phyloP scores from a whole-genome alignment of 2,888 invertebrate species.

The Cybosia mesomella region DNA sequence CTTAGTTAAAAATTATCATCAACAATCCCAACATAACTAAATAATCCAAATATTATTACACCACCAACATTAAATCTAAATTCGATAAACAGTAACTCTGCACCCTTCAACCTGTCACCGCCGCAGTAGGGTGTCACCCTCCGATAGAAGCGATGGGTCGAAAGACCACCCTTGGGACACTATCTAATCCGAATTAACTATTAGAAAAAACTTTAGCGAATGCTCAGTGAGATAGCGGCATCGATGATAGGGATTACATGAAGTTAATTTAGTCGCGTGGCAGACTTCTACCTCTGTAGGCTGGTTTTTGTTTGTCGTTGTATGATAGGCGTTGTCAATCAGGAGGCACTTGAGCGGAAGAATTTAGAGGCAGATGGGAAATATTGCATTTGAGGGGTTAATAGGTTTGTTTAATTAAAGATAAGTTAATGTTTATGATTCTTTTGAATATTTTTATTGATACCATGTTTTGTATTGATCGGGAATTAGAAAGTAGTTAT shows the following conservation, averaged over 20 bases:
- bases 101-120: constrained; percentile 70
- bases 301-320: constrained; percentile 58
- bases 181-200: constrained; percentile 83
- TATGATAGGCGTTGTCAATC: constrained; percentile 69
- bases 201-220: constrained; percentile 78
- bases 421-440: neutral
- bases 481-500: no score
- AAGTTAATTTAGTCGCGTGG: constrained; percentile 85
- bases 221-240: constrained; percentile 75
- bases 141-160: constrained; percentile 31
- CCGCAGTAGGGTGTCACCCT: constrained; percentile 64
- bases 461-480: neutral
- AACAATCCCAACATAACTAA: constrained; percentile 35
- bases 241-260: constrained; percentile 77
- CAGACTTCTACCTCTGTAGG: constrained; percentile 49
- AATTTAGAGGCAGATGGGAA: constrained; percentile 41
- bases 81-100: constrained; percentile 41
- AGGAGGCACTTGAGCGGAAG: constrained; percentile 42
- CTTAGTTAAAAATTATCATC: constrained; percentile 17
- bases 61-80: constrained; percentile 57
- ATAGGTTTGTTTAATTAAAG: constrained; percentile 26
- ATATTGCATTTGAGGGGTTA: constrained; percentile 29
- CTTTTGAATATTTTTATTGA: neutral
- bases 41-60: constrained; percentile 64
- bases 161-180: constrained; percentile 80